Base-by-base conservation (phyloP, 2,888 invertebrate genomes). In the Tridacna gigas region DNA sequence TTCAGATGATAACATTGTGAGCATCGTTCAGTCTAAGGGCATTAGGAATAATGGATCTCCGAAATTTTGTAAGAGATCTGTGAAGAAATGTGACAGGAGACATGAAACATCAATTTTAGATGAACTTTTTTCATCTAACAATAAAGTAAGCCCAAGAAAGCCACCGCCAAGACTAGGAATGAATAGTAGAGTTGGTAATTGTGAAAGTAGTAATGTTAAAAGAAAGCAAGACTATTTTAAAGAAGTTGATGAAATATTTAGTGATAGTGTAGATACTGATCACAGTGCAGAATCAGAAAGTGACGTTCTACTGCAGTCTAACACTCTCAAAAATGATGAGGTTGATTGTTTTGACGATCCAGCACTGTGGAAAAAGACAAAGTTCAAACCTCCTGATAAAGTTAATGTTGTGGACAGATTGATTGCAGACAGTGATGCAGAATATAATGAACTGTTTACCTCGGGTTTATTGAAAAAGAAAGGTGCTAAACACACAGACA, bases 321-420 rank as follows among this genome's bases (percentile, higher is more conserved):
- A 89, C 74, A 91, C 92, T 25, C 82, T 91, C 0, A 87, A 88
- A 67, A 89, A 92, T 82, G 88, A 89, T 61, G 82, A 78, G 63
- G 60, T 71, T 37, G 87, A 84, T 73, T 81, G 77, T 69, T 86
- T 83, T 84, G 82, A 84, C 77, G 84, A 86, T 60, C 86, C 90
- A 13, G 86, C 80, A 75, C 86, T 88, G 66, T 90, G 90, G 89
- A 89, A 89, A 67, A 69, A 56, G 78, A 89, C 88, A 71, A 65
- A 51, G 74, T 78, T 73, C 22, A 79, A 83, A 71, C 63, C 74
- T 60, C 51, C 77, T 11, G 78, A 88, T 20, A 78, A 79, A 20
- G 74, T 71, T 37, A 76, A 77, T 13, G 47, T 79, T n/a, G 89
- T 90, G 3, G 89, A 91, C 60, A 86, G 84, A 75, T 80, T 92